A percentile compares a stretch with the other conserved stretches of the same genome.
Evolutionary conservation across 2,113 vertebrate species (phyloP).

Genomic region (Sakesphorus luctuosus): DNA sequence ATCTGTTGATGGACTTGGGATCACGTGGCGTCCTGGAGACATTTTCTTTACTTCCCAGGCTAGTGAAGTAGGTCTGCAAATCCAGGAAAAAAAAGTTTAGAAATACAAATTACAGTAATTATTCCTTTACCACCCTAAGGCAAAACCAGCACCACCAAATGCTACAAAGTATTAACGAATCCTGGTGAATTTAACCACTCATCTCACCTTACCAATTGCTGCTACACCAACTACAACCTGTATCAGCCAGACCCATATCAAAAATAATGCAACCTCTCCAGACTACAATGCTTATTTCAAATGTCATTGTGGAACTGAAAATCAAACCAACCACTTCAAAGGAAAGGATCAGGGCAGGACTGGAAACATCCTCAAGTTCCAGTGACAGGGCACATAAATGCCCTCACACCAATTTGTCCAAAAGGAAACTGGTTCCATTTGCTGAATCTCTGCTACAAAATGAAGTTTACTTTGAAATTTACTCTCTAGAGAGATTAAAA

Average conservation of each 20-base stretch:
- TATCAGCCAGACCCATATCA: accelerated
- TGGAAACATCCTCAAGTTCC: background rate
- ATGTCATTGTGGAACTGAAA: background rate
- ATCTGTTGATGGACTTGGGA: constrained; percentile 91
- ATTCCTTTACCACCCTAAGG: background rate
- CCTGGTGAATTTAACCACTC: background rate
- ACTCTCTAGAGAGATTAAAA: background rate
- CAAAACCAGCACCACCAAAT: background rate
- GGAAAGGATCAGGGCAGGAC: background rate
- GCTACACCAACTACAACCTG: background rate
- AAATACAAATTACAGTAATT: background rate
- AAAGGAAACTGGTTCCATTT: background rate
- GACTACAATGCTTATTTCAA: background rate
- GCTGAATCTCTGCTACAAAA: background rate
- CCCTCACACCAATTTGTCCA: background rate
- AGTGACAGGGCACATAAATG: background rate
- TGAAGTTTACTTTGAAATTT: background rate
- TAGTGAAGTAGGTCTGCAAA: constrained; percentile 91
- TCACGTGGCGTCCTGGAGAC: constrained; percentile 96
- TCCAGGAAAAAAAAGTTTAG: background rate
- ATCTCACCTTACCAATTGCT: background rate
- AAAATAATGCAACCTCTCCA: background rate
- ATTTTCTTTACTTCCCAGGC: constrained; percentile 99
- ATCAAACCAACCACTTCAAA: background rate
- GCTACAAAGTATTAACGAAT: background rate